phyloP scores from a whole-genome alignment of 2,113 vertebrate genomes.

The Acrocephalus kingi region DNA sequence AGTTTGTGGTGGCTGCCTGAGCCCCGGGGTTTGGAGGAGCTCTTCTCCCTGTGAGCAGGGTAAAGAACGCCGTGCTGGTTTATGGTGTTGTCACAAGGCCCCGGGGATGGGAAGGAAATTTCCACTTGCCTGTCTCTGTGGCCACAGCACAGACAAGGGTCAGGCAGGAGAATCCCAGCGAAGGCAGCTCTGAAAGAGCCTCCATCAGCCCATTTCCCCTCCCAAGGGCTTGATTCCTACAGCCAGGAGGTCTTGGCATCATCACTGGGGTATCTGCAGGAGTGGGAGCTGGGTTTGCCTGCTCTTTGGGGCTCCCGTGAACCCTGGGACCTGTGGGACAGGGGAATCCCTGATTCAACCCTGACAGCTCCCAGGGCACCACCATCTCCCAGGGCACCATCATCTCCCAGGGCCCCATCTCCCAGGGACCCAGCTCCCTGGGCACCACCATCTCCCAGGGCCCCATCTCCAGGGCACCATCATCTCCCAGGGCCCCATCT shows the following conservation, averaged over 20 bases:
- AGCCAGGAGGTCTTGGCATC: neutral
- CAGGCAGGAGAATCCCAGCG: neutral
- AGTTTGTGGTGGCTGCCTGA: neutral
- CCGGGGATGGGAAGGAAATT: constrained; percentile 62
- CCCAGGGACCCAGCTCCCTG: too few species aligned
- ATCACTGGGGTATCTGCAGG: neutral
- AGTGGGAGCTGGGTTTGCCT: neutral
- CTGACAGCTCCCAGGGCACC: neutral
- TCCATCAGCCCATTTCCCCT: too few species aligned
- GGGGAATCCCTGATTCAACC: neutral
- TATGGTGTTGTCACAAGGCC: constrained; percentile 62
- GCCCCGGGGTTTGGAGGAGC: neutral
- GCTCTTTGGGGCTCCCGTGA: neutral
- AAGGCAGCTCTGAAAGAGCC: neutral
- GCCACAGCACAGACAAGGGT: neutral
- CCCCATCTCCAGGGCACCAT: too few species aligned
- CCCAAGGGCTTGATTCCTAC: rapidly evolving
- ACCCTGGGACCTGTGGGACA: neutral
- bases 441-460: too few species aligned
- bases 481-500: too few species aligned
- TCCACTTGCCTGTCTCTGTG: constrained; percentile 41
- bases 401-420: too few species aligned
- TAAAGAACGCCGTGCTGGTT: neutral
- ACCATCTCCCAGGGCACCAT: too few species aligned
- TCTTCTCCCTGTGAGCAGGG: neutral